Percentiles rank a stretch among this genome's conserved stretches.
phyloP scores from a whole-genome alignment of 2,113 vertebrate species.

The Carassius gibelio region DNA sequence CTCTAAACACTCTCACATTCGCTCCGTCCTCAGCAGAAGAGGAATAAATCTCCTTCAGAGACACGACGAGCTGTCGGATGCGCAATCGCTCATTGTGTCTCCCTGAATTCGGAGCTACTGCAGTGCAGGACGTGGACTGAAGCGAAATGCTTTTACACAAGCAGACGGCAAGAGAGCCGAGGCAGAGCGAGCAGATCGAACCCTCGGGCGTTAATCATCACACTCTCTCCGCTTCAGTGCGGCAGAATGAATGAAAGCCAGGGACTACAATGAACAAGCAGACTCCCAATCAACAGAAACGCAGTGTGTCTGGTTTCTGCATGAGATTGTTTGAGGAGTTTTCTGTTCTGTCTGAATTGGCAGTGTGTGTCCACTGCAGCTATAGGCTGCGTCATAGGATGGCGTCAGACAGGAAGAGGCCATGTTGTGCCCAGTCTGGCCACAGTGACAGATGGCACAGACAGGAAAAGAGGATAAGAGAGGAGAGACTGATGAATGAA shows the following conservation, averaged over 20 bases:
- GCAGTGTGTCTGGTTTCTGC: neutral
- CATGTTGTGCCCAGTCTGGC: conserved; percentile 41
- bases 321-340: neutral
- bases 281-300: neutral
- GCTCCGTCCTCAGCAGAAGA: neutral
- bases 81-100: neutral
- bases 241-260: neutral
- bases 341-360: neutral
- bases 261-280: neutral
- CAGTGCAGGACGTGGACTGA: conserved; percentile 28
- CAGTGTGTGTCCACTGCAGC: conserved; percentile 36
- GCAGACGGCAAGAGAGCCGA: neutral
- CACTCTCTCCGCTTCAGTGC: neutral
- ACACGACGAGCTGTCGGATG: neutral
- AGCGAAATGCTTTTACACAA: neutral
- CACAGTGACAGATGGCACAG: conserved; percentile 53
- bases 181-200: neutral
- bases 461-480: conserved; percentile 42
- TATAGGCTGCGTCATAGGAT: conserved; percentile 52
- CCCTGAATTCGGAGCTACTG: neutral
- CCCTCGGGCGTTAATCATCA: neutral
- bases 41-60: neutral
- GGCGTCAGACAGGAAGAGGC: conserved; percentile 57
- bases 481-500: conserved; percentile 48
- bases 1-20: neutral